phyloP scores from a whole-genome alignment of 2,113 vertebrate species.

The Esox niger region DNA sequence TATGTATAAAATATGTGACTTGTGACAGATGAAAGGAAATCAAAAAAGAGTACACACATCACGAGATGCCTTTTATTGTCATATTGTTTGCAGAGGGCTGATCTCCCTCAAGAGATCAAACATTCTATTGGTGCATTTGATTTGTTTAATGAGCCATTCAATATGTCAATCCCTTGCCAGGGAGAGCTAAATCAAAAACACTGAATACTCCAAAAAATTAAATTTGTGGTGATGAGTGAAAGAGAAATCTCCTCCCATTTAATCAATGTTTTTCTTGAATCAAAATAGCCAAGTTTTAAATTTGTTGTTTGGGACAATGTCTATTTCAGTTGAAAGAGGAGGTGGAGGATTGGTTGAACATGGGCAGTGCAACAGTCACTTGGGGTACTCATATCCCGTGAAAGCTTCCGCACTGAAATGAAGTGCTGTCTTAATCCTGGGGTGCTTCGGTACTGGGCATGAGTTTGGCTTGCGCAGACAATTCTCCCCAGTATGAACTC shows the following conservation, averaged over 20 bases:
- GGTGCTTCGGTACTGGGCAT: constrained; percentile 60
- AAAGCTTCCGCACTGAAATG: too few species aligned
- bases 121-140: constrained; percentile 37
- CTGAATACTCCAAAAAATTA: constrained; percentile 8
- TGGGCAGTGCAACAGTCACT: constrained; percentile 37
- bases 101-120: constrained; percentile 36
- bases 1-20: constrained; percentile 19
- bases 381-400: constrained; percentile 22
- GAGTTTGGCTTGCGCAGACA: constrained; percentile 63
- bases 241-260: background rate
- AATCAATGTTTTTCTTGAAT: background rate
- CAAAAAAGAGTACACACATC: constrained; percentile 25
- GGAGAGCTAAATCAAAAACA: constrained; percentile 19
- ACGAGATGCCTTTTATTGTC: constrained; percentile 35
- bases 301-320: constrained; percentile 11
- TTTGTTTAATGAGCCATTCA: constrained; percentile 38
- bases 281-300: background rate
- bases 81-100: constrained; percentile 13
- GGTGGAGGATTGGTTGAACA: constrained; percentile 35
- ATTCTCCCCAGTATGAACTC: constrained; percentile 66
- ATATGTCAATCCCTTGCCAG: constrained; percentile 19
- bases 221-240: background rate
- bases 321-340: constrained; percentile 20
- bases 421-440: constrained; percentile 67
- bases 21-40: constrained; percentile 44